Base-by-base conservation (phyloP, 1,140 invertebrate species). In the Zaprionus africanus region DNA sequence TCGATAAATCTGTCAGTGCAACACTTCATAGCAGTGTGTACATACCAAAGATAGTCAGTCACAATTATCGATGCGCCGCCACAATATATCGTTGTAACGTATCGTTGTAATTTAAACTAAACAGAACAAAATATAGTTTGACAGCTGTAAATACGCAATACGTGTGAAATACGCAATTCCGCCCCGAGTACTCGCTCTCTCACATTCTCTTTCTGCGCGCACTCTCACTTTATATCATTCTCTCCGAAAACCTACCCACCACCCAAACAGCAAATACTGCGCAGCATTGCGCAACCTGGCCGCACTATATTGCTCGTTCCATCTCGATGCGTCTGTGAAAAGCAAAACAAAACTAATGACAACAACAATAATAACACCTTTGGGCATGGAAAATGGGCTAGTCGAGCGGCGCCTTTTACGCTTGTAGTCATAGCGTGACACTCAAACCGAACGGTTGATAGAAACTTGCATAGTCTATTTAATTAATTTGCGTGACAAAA, bases 271-370 rank as follows among this genome's bases (percentile, higher is more conserved):
- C 59, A 73, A 63, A 67, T 38, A 80, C 69, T 80, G 75, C 78
- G 78, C 75, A 79, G 68, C 68, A 62, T 38, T 46, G 49, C 13
- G 49, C 12, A 1, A 15, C 38, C 38, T 54, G n/a, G 5, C 57
- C 34, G 28, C 56, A 71, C 43, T 67, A 43, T 63, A 43, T 26
- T 53, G 9, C 75, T 73, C 75, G 75, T 80, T 80, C 69, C 75
- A 74, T 65, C 57, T 77, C 64, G 75, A 26, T 71, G 76, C 53
- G 38, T 71, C 34, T 19, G 51, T 68, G 59, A 53, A 90, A 85
- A 90, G 58, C 65, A 75, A 79, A 88, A 75, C 75, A 81, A 90
- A 90, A 79, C 75, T 71, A 81, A 78, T 72, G 62, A 69, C 58
- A 75, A 69, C 54, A 68, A 38, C 58, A 75, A 69, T 49, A 68